These are phyloP conservation scores for Typhlichthys subterraneus DNA, from an alignment of 2,797 vertebrate genomes.

Conservation along the genomic window DNA sequence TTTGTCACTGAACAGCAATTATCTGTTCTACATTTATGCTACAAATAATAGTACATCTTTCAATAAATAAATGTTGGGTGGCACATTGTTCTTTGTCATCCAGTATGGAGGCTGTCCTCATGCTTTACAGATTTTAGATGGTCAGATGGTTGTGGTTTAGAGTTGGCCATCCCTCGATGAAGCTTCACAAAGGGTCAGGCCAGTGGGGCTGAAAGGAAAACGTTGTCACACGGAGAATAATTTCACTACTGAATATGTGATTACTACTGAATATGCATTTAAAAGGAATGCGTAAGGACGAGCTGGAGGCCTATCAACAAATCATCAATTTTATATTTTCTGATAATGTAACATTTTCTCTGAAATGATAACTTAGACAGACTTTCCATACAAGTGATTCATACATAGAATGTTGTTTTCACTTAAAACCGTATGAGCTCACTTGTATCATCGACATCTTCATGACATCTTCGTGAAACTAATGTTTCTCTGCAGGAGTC, in stretches of 20 bases:
- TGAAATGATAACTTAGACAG: background rate
- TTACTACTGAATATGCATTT: too few species aligned
- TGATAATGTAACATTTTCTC: background rate
- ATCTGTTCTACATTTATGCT: too few species aligned
- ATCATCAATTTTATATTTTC: too few species aligned
- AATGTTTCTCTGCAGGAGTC: slow-evolving; percentile 11
- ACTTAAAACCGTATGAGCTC: slow-evolving; percentile 21
- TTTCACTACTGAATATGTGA: background rate
- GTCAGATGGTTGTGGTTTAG: slow-evolving; percentile 47
- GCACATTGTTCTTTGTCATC: slow-evolving; percentile 20
- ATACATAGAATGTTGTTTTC: slow-evolving; percentile 17
- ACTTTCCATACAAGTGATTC: slow-evolving; percentile 17
- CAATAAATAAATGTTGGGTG: slow-evolving; percentile 35
- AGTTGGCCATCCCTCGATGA: slow-evolving; percentile 36
- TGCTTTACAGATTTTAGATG: slow-evolving; percentile 30
- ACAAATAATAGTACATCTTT: slow-evolving; percentile 31
- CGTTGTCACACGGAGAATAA: background rate
- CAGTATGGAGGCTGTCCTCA: slow-evolving; percentile 10
- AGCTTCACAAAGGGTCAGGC: slow-evolving; percentile 18
- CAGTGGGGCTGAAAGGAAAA: slow-evolving; percentile 4
- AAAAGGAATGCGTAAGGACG: background rate
- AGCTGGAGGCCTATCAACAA: too few species aligned
- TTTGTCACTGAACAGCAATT: too few species aligned
- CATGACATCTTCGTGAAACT: slow-evolving; percentile 10
- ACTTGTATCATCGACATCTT: slow-evolving; percentile 15